Evolutionary conservation across 2,797 vertebrate genomes (phyloP).

Genomic region (Darevskia mixta): DNA sequence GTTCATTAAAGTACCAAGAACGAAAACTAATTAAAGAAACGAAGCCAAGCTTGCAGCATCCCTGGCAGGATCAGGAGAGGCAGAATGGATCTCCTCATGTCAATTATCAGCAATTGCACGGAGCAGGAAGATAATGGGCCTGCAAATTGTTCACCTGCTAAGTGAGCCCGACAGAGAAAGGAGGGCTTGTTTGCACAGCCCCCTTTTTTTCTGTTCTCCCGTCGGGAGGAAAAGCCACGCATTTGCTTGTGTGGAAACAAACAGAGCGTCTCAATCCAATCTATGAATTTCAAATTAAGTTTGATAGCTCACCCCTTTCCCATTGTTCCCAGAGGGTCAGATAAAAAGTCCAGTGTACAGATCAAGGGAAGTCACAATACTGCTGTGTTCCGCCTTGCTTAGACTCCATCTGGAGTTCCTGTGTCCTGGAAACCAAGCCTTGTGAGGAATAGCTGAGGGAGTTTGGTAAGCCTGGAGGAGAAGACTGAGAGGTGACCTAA

Average conservation of each 20-base stretch:
- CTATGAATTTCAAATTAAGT: not conserved
- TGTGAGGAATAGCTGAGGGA: too few species aligned
- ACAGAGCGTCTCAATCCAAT: not conserved
- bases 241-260: not conserved
- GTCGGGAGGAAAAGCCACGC: not conserved
- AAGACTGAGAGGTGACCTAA: too few species aligned
- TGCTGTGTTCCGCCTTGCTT: too few species aligned
- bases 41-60: not conserved
- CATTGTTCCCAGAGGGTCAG: not conserved
- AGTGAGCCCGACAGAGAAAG: not conserved
- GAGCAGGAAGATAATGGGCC: slow-evolving; percentile 15
- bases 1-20: not conserved
- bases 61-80: slow-evolving; percentile 19
- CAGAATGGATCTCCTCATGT: not conserved
- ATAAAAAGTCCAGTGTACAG: not conserved
- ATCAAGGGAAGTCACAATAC: too few species aligned
- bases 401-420: not conserved
- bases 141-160: not conserved
- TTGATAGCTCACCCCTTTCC: not conserved
- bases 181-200: not conserved
- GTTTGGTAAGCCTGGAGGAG: too few species aligned
- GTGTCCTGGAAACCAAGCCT: too few species aligned
- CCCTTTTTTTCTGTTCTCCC: not conserved
- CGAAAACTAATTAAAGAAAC: slow-evolving; percentile 32
- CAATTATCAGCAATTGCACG: slow-evolving; percentile 27